Conservation (phyloP, 2,113 vertebrate species). For the Microtus ochrogaster region DNA sequence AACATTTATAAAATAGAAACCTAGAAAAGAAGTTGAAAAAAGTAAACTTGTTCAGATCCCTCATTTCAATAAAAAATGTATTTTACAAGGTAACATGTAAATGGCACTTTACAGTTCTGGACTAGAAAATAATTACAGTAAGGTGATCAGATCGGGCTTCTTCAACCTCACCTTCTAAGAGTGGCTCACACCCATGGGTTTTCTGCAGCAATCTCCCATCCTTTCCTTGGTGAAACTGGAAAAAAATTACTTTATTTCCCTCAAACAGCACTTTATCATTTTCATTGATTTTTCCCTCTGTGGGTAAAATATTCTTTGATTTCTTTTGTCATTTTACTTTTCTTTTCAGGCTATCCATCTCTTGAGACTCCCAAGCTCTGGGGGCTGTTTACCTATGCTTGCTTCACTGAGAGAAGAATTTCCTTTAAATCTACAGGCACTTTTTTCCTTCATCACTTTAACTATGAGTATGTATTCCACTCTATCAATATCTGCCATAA, state of each 20-base stretch:
- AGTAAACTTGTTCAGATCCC: not conserved
- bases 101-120: not conserved
- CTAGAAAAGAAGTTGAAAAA: not conserved
- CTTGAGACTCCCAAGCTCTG: not conserved
- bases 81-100: not conserved
- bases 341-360: conserved; percentile 63
- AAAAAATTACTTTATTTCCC: conserved; percentile 66
- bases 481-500: conserved; percentile 50
- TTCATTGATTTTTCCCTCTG: conserved; percentile 75
- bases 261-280: conserved; percentile 68
- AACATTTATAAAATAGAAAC: not conserved
- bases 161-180: not conserved
- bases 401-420: not conserved
- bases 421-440: conserved; percentile 48
- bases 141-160: not conserved
- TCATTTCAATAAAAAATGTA: not conserved
- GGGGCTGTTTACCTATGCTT: not conserved
- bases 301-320: conserved; percentile 70
- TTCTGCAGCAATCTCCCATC: not conserved
- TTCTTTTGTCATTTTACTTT: conserved; percentile 62
- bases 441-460: conserved; percentile 40
- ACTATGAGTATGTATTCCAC: not conserved
- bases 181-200: not conserved
- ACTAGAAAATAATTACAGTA: not conserved
- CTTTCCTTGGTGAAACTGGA: conserved; percentile 63